Evolutionary conservation across 2,888 invertebrate genomes (phyloP).

Genomic region (Athalia cordata): DNA sequence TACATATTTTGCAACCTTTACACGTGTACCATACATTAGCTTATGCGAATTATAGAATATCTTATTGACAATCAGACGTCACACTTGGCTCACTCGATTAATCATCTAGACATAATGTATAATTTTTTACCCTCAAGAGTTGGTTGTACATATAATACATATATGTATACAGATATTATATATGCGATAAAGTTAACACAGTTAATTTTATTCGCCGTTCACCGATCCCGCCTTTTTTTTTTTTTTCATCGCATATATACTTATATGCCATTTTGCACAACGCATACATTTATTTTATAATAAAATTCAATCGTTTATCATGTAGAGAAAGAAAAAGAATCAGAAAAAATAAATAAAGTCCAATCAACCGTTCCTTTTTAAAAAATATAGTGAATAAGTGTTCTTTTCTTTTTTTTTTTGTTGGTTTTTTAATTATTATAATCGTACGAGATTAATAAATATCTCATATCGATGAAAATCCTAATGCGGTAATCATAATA

Average conservation of each 20-base stretch:
- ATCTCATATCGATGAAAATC: constrained; percentile 29
- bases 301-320: constrained; percentile 17
- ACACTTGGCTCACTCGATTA: constrained; percentile 30
- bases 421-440: too few relatives aligned
- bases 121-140: too few relatives aligned
- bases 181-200: too few relatives aligned
- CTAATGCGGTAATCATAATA: constrained; percentile 20
- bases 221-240: constrained; percentile 10
- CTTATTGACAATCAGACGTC: constrained; percentile 33
- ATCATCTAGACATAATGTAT: neutral
- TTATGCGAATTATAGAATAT: constrained; percentile 22
- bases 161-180: neutral
- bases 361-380: too few relatives aligned
- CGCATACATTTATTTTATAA: neutral
- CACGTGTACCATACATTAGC: neutral
- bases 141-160: neutral
- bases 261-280: neutral
- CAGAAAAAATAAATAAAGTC: too few relatives aligned
- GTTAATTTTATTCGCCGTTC: constrained; percentile 28
- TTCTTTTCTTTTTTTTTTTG: too few relatives aligned
- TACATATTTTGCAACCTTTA: constrained; percentile 20
- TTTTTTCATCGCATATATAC: too few relatives aligned
- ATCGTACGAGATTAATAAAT: too few relatives aligned
- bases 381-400: too few relatives aligned
- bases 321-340: neutral